Conservation (phyloP, 2,113 vertebrate species). For the Sinocyclocheilus grahami region DNA sequence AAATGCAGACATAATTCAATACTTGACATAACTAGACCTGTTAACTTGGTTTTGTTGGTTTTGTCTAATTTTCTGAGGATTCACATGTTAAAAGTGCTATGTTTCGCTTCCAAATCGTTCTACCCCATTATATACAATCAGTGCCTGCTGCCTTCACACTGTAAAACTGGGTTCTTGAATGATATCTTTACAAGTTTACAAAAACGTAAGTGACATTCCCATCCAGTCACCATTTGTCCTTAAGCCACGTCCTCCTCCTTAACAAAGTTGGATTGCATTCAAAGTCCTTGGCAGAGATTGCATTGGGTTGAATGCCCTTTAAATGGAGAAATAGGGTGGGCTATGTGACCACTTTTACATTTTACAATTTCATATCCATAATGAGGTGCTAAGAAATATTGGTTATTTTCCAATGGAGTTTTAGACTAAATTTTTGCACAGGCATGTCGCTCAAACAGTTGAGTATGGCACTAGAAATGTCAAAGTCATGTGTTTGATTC, state of each 20-base stretch:
- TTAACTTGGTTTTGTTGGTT: neutral
- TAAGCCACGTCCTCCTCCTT: constrained; percentile 50
- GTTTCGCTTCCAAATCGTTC: neutral
- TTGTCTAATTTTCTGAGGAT: neutral
- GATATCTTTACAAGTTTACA: constrained; percentile 23
- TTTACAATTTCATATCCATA: constrained; percentile 10
- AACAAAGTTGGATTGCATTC: constrained; percentile 52
- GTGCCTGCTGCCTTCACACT: neutral
- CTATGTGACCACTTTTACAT: constrained; percentile 8
- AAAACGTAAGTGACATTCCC: constrained; percentile 59
- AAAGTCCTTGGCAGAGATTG: constrained; percentile 44
- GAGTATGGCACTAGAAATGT: neutral
- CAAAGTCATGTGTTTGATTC: neutral
- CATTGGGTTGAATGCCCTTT: constrained; percentile 46
- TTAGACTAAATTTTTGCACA: neutral
- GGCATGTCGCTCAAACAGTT: neutral
- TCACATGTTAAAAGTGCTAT: neutral
- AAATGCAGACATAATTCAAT: neutral
- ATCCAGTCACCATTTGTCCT: constrained; percentile 63
- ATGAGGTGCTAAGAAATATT: neutral
- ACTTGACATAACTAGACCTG: neutral
- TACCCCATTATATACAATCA: neutral
- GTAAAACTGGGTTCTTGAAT: constrained; percentile 20
- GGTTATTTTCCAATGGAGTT: neutral
- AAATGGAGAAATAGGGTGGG: constrained; percentile 42